Conservation (phyloP, 2,113 vertebrate species). For the Sinocyclocheilus anshuiensis region DNA sequence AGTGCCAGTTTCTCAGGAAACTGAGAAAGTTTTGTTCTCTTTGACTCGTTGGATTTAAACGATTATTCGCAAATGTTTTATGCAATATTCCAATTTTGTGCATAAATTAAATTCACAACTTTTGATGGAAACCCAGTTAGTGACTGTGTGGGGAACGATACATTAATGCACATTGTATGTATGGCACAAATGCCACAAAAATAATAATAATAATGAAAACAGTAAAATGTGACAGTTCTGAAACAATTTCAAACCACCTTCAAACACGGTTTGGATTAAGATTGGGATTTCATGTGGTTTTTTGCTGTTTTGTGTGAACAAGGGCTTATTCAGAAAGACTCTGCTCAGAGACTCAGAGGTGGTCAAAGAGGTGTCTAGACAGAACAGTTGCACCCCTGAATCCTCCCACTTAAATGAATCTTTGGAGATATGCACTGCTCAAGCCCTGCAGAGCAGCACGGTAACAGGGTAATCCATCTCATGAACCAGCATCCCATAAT, state of each 20-base stretch:
- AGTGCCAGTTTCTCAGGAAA: neutral
- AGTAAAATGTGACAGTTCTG: neutral
- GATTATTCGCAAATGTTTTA: neutral
- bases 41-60: neutral
- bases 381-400: neutral
- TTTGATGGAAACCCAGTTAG: neutral
- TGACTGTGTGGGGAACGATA: neutral
- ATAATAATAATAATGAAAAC: neutral
- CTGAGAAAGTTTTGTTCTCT: no score
- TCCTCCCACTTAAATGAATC: conserved; percentile 18
- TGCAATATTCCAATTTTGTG: neutral
- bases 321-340: neutral
- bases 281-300: neutral
- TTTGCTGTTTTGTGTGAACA: neutral
- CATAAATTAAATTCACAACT: neutral
- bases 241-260: neutral
- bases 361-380: conserved; percentile 16
- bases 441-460: conserved; percentile 1
- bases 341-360: neutral
- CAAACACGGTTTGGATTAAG: neutral
- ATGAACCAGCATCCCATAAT: conserved; percentile 22
- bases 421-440: conserved; percentile 37
- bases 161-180: neutral
- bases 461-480: conserved; percentile 37
- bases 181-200: neutral